These are phyloP conservation scores for Conus canariensis DNA, from an alignment of 2,888 invertebrate genomes.

Conservation along the genomic window DNA sequence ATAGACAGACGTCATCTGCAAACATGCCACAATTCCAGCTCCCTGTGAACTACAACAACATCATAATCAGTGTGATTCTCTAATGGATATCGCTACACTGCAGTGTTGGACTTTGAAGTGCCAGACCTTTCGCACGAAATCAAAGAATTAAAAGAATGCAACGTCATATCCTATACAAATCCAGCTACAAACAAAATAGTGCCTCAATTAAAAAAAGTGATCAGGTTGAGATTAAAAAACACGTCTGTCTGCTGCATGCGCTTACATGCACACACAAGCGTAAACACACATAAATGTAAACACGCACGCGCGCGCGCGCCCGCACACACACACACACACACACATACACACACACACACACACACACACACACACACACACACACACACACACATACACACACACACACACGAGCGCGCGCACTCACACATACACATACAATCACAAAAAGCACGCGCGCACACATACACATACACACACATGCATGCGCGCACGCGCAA, in stretches of 20 bases:
- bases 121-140: too few relatives aligned
- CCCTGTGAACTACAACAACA: too few relatives aligned
- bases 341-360: background rate
- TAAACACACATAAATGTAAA: background rate
- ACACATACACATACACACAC: background rate
- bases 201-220: too few relatives aligned
- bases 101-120: too few relatives aligned
- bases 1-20: too few relatives aligned
- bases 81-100: too few relatives aligned
- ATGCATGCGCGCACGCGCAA: too few relatives aligned
- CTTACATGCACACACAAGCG: background rate
- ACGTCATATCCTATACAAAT: too few relatives aligned
- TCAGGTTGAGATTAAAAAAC: background rate
- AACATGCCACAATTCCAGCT: too few relatives aligned
- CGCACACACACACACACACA: conserved; percentile 32
- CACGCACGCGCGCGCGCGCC: background rate
- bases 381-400: conserved; percentile 1
- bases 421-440: background rate
- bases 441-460: background rate
- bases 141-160: too few relatives aligned
- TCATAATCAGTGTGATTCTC: too few relatives aligned
- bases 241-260: background rate
- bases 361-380: conserved; percentile 10
- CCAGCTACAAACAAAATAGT: too few relatives aligned
- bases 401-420: background rate